Percentiles rank a stretch among this genome's conserved stretches.
Conservation (phyloP, 2,888 invertebrate genomes). For the Chrysolina haemoptera region DNA sequence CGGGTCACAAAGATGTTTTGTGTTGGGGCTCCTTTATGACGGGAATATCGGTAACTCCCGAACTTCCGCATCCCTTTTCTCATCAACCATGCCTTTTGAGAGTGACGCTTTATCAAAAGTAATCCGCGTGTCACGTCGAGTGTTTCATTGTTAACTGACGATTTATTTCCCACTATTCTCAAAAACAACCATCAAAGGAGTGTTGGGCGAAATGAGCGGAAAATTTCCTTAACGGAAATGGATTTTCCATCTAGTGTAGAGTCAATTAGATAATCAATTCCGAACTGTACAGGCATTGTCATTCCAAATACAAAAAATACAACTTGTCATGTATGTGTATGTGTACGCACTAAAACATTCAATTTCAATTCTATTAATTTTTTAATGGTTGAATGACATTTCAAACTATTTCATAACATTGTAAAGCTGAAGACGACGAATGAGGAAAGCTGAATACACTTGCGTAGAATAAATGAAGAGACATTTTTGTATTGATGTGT, state of each 20-base stretch:
- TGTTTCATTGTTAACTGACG: constrained; percentile 17
- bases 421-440: too few relatives aligned
- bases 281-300: too few relatives aligned
- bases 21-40: constrained; percentile 51
- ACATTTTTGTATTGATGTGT: too few relatives aligned
- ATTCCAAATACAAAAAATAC: too few relatives aligned
- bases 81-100: constrained; percentile 47
- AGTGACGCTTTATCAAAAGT: constrained; percentile 27
- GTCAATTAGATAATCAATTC: background rate
- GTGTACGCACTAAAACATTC: too few relatives aligned
- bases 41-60: constrained; percentile 35
- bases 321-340: too few relatives aligned
- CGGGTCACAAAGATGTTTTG: constrained; percentile 54
- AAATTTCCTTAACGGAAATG: constrained; percentile 1
- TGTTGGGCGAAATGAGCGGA: background rate
- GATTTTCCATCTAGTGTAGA: background rate
- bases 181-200: constrained; percentile 1
- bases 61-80: constrained; percentile 45
- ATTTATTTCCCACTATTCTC: constrained; percentile 18
- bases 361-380: too few relatives aligned
- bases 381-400: too few relatives aligned
- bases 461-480: too few relatives aligned
- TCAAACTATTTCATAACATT: too few relatives aligned
- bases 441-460: too few relatives aligned
- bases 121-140: constrained; percentile 22